Evolutionary conservation across 92 coral and sea anemone species (phyloP), one percentile per base, ranked within the genome.

Genomic region (Umimayanthus chanpuru): DNA sequence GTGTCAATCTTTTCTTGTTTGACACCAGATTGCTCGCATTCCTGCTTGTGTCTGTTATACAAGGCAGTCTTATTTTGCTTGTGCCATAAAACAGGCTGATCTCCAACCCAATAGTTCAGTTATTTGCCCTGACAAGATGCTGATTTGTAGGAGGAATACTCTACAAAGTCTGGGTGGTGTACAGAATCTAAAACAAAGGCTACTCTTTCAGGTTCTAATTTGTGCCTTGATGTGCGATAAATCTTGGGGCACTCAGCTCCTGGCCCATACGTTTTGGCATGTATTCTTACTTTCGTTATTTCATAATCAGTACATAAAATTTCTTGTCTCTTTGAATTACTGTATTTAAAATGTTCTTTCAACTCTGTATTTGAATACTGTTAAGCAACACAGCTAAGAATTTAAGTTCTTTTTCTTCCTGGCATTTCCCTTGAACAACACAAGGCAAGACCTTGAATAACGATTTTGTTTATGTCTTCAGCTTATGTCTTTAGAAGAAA

Each of bases 61-160:
- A 84, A n/a, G 80, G 85, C 80, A 44, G 85, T 38, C 39, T 85
- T 84, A 38, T 85, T 84, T 66, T 85, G 71, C 73, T 89, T 89
- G 18, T 77, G 58, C 85, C 81, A 84, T 36, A 84, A 30, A 4
- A 89, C 91, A 25, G 91, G 89, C 38, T 89, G 91, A 14, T 43
- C 28, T 36, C 85, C 89, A 58, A 80, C 91, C 89, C 65, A 89
- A 56, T 30, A 84, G 75, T 68, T 89, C 91, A 84, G 32, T 81
- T 40, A 38, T 61, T 81, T 81, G 43, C 85, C 74, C n/a, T 81
- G 36, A 23, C 85, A 38, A 16, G 43, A 28, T 29, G 83, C 83
- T 12, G 83, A 49, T 53, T 79, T 79, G 66, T 53, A 79, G 8
- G 85, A 81, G 23, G 74, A 81, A n/a, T 61, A 58, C 50, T 81